Evolutionary conservation across 1,140 invertebrate species (phyloP).

Genomic region (Chironomus striatipennis): DNA sequence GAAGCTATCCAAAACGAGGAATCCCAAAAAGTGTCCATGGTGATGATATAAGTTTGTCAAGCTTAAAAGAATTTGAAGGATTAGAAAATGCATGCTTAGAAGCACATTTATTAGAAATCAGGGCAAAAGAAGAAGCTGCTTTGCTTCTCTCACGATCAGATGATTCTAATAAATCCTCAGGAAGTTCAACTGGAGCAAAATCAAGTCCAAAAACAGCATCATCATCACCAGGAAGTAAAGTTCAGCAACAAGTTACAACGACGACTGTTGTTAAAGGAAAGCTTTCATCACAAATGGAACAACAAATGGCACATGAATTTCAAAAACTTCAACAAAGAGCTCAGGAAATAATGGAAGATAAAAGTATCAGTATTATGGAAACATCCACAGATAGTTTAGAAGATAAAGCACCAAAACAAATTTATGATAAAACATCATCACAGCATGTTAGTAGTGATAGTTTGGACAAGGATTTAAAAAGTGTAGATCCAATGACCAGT

Average conservation of each 20-base stretch:
- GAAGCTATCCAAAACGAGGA: constrained; percentile 59
- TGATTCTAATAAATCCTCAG: constrained; percentile 48
- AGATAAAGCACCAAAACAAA: constrained; percentile 37
- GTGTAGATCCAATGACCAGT: constrained; percentile 43
- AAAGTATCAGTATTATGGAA: constrained; percentile 45
- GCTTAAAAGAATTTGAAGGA: constrained; percentile 89
- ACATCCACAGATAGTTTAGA: constrained; percentile 56
- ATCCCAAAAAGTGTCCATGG: constrained; percentile 61
- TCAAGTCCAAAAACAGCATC: constrained; percentile 44
- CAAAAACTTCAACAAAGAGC: constrained; percentile 37
- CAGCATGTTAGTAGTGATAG: constrained; percentile 49
- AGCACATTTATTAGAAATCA: constrained; percentile 68
- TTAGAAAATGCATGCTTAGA: constrained; percentile 81
- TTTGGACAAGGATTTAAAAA: constrained; percentile 44
- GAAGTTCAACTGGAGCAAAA: constrained; percentile 42
- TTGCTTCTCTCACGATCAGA: constrained; percentile 52
- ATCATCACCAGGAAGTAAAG: constrained; percentile 28
- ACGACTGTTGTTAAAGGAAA: constrained; percentile 42
- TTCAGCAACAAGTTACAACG: constrained; percentile 40
- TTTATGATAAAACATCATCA: constrained; percentile 33
- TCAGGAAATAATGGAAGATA: constrained; percentile 35
- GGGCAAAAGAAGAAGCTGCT: constrained; percentile 78
- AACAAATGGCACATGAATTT: constrained; percentile 41
- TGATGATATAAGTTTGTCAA: constrained; percentile 85
- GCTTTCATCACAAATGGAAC: constrained; percentile 42